These are phyloP conservation scores for Anneissia japonica DNA, from an alignment of 35 echinoderm and acorn worm species.

Conservation along the genomic window DNA sequence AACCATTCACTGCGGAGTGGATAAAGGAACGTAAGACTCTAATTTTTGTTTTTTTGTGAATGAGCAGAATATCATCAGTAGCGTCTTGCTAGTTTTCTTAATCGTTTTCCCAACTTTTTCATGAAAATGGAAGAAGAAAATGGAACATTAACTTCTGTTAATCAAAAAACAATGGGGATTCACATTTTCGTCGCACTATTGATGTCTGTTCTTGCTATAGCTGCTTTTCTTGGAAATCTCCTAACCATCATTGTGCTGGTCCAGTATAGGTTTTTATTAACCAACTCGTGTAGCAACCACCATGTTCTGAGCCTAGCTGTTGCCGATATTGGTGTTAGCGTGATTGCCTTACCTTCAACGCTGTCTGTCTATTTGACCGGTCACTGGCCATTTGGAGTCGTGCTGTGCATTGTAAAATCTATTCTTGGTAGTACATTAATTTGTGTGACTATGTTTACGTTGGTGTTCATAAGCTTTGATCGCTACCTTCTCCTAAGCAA, in stretches of 20 bases:
- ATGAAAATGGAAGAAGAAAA: background rate
- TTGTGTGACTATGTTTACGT: background rate
- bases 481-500: background rate
- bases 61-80: no score
- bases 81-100: no score
- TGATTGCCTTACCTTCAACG: background rate
- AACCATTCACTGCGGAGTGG: no score
- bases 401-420: background rate
- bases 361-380: background rate
- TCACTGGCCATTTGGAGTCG: background rate
- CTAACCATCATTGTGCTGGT: background rate
- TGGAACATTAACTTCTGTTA: background rate
- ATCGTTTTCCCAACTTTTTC: no score
- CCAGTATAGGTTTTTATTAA: background rate
- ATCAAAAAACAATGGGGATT: background rate
- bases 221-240: background rate
- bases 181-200: background rate
- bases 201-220: background rate
- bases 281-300: background rate
- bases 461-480: background rate
- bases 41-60: no score
- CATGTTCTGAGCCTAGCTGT: background rate
- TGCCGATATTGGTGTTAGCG: background rate
- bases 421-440: background rate
- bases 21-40: no score